phyloP scores from a whole-genome alignment of 2,113 vertebrate species.

The Neopipo cinnamomea region DNA sequence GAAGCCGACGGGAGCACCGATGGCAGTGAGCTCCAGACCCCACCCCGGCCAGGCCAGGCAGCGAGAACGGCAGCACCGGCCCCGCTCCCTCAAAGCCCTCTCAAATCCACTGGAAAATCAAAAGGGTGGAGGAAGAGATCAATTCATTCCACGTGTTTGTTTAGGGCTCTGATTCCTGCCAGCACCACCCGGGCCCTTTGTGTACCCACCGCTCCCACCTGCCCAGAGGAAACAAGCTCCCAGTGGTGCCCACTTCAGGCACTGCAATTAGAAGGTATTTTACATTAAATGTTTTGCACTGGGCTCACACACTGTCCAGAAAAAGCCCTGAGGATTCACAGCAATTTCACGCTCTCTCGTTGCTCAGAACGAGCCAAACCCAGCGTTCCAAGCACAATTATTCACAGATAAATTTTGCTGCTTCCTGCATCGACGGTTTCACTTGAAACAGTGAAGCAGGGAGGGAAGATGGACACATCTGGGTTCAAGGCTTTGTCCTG shows the following conservation, averaged over 20 bases:
- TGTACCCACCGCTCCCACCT: background rate
- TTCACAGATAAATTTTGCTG: constrained; percentile 76
- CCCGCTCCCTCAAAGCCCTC: background rate
- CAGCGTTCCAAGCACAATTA: constrained; percentile 82
- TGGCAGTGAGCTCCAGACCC: background rate
- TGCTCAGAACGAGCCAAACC: constrained; percentile 77
- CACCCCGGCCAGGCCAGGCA: background rate
- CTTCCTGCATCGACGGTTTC: constrained; percentile 69
- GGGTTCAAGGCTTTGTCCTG: constrained; percentile 50
- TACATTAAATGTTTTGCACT: constrained; percentile 80
- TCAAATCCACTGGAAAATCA: background rate
- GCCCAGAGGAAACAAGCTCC: constrained; percentile 3
- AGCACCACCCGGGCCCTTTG: background rate
- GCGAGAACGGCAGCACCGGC: background rate
- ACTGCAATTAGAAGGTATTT: constrained; percentile 85
- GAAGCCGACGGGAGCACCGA: rapidly evolving
- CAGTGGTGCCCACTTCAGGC: constrained; percentile 77
- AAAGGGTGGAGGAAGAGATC: background rate
- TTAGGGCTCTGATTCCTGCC: background rate
- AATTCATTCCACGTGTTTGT: background rate
- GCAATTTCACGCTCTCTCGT: constrained; percentile 88
- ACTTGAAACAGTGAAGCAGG: constrained; percentile 72
- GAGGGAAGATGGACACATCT: constrained; percentile 78
- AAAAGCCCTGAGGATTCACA: constrained; percentile 86
- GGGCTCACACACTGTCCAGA: constrained; percentile 75